These are phyloP conservation scores for Phrixothrix hirtus DNA, from an alignment of 2,888 invertebrate genomes.

Conservation along the genomic window DNA sequence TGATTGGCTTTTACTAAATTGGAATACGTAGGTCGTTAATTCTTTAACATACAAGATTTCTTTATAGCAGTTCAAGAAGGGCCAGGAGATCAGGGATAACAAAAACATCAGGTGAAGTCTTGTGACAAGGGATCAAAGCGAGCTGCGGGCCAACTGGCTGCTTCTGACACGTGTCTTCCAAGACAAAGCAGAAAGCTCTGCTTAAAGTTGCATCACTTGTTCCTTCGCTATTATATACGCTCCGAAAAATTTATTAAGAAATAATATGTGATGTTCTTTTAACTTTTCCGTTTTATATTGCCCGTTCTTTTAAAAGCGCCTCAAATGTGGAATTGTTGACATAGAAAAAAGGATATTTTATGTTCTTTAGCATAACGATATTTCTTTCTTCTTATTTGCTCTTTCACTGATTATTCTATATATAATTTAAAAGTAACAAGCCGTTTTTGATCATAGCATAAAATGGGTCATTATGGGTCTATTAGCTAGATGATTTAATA, in stretches of 20 bases:
- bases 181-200: constrained; percentile 28
- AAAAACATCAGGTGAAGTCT: constrained; percentile 35
- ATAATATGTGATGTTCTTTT: constrained; percentile 19
- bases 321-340: constrained; percentile 6
- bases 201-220: constrained; percentile 21
- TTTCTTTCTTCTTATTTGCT: background rate
- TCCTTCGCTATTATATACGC: constrained; percentile 17
- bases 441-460: too few relatives aligned
- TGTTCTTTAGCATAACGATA: constrained; percentile 4
- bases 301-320: background rate
- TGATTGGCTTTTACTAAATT: background rate
- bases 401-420: too few relatives aligned
- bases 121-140: constrained; percentile 40
- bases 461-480: too few relatives aligned
- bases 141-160: constrained; percentile 33
- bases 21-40: background rate
- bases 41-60: background rate
- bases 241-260: constrained; percentile 21
- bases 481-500: too few relatives aligned
- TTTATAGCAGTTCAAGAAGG: constrained; percentile 7
- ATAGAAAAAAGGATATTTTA: constrained; percentile 9
- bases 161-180: constrained; percentile 36
- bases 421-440: too few relatives aligned
- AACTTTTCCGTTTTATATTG: constrained; percentile 4
- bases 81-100: constrained; percentile 15